Percentiles rank a stretch among this genome's conserved stretches.
Conservation (phyloP, 2,113 vertebrate genomes). For the Prionailurus viverrinus region DNA sequence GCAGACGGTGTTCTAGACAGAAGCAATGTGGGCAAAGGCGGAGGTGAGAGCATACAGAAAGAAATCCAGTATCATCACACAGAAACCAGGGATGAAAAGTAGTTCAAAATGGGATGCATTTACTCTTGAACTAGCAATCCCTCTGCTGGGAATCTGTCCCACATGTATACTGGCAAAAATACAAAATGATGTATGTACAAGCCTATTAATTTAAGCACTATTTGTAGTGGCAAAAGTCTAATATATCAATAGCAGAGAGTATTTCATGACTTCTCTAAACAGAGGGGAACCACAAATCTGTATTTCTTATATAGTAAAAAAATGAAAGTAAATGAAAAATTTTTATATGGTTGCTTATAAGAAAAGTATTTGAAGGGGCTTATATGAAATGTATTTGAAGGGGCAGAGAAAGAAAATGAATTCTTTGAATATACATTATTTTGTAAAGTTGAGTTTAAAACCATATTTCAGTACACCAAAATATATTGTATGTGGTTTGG, state of each 20-base stretch:
- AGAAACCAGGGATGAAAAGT: neutral
- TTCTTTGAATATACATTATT: neutral
- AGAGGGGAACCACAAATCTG: neutral
- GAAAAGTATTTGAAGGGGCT: neutral
- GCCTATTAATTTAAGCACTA: neutral
- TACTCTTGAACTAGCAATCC: neutral
- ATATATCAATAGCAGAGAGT: neutral
- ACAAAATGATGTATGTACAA: neutral
- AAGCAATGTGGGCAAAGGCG: neutral
- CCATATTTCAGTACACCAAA: constrained; percentile 1
- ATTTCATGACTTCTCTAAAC: neutral
- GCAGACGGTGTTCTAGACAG: neutral
- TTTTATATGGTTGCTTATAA: neutral
- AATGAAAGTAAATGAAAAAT: neutral
- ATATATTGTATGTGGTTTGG: neutral
- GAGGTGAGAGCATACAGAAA: neutral
- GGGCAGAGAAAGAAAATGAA: neutral
- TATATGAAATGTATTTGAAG: neutral
- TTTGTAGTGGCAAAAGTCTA: neutral
- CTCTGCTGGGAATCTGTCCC: neutral
- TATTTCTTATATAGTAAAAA: neutral
- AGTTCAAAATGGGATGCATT: neutral
- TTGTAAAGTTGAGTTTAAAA: constrained; percentile 1
- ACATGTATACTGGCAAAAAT: neutral
- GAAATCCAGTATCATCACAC: neutral